Base-by-base conservation (phyloP, 1,140 invertebrate species). In the Diorhabda sublineata region DNA sequence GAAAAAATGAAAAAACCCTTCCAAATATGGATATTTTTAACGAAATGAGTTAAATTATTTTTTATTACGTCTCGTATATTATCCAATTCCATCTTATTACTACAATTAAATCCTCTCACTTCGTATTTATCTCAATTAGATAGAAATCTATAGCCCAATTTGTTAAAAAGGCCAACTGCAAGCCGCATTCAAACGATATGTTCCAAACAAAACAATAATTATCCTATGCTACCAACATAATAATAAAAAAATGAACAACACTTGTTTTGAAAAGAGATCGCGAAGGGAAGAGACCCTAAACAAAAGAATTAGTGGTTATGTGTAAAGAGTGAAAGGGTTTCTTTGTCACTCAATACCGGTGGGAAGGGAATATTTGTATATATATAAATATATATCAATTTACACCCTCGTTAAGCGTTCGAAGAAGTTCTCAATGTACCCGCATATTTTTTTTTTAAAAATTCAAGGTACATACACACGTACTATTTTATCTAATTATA, bases 271-370 rank as follows among this genome's bases (percentile, higher is more conserved):
- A n/a, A 3, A 6, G 47, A 3, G 6, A 4, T 4, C 47, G 47
- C 6, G 47, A 26, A 52, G 47, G 47, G 47, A 52, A 52, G 47
- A 52, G 47, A 6, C 47, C 47, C 47, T 8, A 52, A 52, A 52
- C 47, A 52, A 52, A 52, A 52, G 47, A 52, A 52, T 2, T 3
- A 6, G 4, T 8, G 47, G n/a, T 52, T n/a, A n/a, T 52, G 6
- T 52, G 47, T 52, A 52, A 52, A 52, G 47, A 52, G 47, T 4
- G 47, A 52, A 52, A 52, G 47, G 47, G 47, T 52, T 52, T 52
- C 47, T 52, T 52, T 52, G 47, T 52, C 47, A 52, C 47, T 52
- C 47, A 52, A 52, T 52, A 52, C n/a, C n/a, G 47, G 47, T 52
- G 47, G 47, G 47, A 52, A 52, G 47, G 6, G 47, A 52, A 52